Base-by-base conservation (phyloP, 2,888 invertebrate genomes). In the Erebia epiphron region DNA sequence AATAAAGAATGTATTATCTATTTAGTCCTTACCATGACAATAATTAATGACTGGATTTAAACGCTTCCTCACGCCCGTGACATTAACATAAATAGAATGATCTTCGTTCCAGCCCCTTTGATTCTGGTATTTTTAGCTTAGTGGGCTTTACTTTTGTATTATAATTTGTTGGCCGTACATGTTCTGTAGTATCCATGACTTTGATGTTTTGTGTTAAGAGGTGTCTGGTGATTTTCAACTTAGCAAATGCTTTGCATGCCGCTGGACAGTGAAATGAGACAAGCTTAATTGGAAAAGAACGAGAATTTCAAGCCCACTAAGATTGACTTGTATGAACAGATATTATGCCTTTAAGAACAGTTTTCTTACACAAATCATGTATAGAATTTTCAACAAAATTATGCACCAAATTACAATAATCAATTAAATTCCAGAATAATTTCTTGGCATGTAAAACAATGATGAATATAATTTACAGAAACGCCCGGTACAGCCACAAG, bases 21-120 rank as follows among this genome's bases (percentile, higher is more conserved):
- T 92, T 93, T 92, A 90, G 91, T 91, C 90, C 90, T 87, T 86
- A 85, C 84, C 82, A 85, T 93, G 93, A 93, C 93, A 93, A 92
- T 93, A 93, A 93, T 92, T 92, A 92, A 93, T 93, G 92, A 87
- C 84, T 90, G 92, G 93, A 92, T 91, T 93, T 93, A 92, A 93
- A 92, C 91, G 93, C 92, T 93, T 93, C 93, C 93, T 93, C 92
- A 92, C 93, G 93, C 91, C 92, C 92, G 92, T 92, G 93, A 93
- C 92, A 92, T 93, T 89, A 92, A 91, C 91, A 86, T 91, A 93
- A 93, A 93, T 93, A 93, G 92, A 92, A 89, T 90, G 88, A 90
- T 92, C 91, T 90, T 87, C 88, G 82, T 82, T 82, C 78, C 83
- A 88, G 89, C 91, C 91, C 92, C 91, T 93, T 93, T 93, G 92